Evolutionary conservation across 2,113 vertebrate species (phyloP).

Genomic region (Macaca fascicularis): DNA sequence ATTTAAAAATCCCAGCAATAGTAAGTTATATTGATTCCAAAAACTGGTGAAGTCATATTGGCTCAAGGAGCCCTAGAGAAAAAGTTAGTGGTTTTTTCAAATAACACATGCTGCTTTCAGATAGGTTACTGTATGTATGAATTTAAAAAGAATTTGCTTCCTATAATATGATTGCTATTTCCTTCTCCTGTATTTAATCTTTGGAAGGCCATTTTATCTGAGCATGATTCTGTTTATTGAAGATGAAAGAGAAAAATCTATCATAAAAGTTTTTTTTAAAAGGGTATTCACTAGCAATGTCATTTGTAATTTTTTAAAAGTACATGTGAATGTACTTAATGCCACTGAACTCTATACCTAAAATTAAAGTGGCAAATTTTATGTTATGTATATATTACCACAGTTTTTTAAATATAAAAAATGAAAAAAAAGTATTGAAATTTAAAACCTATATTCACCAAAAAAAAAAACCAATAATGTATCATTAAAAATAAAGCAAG

Average conservation of each 20-base stretch:
- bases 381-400: neutral
- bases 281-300: no score
- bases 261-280: neutral
- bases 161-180: neutral
- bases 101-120: neutral
- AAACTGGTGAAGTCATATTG: constrained; percentile 30
- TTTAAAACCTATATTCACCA: neutral
- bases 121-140: neutral
- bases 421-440: neutral
- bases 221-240: neutral
- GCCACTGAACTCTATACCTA: neutral
- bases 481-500: neutral
- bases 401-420: neutral
- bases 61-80: neutral
- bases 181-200: neutral
- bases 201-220: neutral
- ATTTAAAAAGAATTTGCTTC: constrained; percentile 29
- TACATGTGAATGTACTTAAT: neutral
- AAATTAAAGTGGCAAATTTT: neutral
- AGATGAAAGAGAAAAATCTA: constrained; percentile 20
- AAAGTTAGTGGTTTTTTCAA: constrained; percentile 36
- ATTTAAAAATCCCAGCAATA: constrained; percentile 42
- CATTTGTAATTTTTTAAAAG: no score
- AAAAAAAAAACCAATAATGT: neutral
- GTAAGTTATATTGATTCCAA: constrained; percentile 32